phyloP scores from a whole-genome alignment of 2,888 invertebrate species.

The Nomada goodeniana region DNA sequence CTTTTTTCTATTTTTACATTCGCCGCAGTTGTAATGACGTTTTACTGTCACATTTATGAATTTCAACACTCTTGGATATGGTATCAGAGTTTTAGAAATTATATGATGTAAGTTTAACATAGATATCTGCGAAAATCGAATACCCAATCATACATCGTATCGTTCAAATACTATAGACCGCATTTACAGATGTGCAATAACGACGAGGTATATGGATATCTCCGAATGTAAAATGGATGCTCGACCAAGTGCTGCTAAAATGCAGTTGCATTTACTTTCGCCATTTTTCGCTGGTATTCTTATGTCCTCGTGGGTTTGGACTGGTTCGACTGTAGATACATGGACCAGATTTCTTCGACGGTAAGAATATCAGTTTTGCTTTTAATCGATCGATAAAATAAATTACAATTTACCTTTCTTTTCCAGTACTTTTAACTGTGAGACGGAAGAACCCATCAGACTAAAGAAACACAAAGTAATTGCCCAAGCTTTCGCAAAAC shows the following conservation, averaged over 20 bases:
- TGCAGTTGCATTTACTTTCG: slow-evolving; percentile 92
- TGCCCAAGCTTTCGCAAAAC: slow-evolving; percentile 94
- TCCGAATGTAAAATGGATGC: slow-evolving; percentile 88
- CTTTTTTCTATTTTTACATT: slow-evolving; percentile 91
- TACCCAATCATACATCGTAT: background rate
- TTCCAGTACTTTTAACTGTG: slow-evolving; percentile 90
- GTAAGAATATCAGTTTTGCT: slow-evolving; percentile 84
- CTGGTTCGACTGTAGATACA: slow-evolving; percentile 91
- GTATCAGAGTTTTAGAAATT: slow-evolving; percentile 91
- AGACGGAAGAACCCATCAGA: slow-evolving; percentile 89
- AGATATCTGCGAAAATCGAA: background rate
- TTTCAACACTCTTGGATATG: slow-evolving; percentile 91
- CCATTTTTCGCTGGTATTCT: slow-evolving; percentile 94
- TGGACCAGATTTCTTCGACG: slow-evolving; percentile 94
- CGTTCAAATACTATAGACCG: background rate
- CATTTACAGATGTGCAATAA: slow-evolving; percentile 84
- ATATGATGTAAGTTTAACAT: slow-evolving; percentile 90
- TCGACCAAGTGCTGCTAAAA: slow-evolving; percentile 92
- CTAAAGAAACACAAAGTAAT: slow-evolving; percentile 95
- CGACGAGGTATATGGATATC: slow-evolving; percentile 79
- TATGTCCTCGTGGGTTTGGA: slow-evolving; percentile 98
- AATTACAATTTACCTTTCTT: slow-evolving; percentile 28
- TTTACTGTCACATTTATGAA: slow-evolving; percentile 93
- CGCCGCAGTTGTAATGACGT: slow-evolving; percentile 91
- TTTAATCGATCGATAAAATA: background rate